Percentiles rank a stretch among this genome's conserved stretches.
Conservation (phyloP, 2,888 invertebrate species). For the Hirtodrosophila alboralis region DNA sequence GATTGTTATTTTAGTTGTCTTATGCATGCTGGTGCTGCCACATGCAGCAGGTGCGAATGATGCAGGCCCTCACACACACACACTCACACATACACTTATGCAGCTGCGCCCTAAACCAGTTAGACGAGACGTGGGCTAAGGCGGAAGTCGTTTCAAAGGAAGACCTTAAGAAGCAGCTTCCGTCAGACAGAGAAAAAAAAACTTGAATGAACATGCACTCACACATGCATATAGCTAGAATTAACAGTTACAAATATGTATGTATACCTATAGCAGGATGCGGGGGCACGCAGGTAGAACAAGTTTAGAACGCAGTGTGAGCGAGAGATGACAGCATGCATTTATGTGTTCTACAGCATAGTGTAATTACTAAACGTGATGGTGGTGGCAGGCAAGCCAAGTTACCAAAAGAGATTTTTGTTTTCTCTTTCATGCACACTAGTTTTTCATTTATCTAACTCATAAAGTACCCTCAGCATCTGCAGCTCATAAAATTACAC, state of each 20-base stretch:
- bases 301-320: conserved; percentile 23
- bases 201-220: conserved; percentile 51
- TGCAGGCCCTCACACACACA: conserved; percentile 12
- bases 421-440: too few species aligned
- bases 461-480: too few species aligned
- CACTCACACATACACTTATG: conserved; percentile 11
- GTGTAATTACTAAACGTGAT: too few species aligned
- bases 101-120: conserved; percentile 66
- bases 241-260: conserved; percentile 41
- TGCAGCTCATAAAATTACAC: too few species aligned
- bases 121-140: conserved; percentile 53
- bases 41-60: conserved; percentile 64
- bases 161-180: conserved; percentile 57
- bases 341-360: too few species aligned
- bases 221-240: conserved; percentile 21
- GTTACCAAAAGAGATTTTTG: too few species aligned
- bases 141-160: conserved; percentile 57
- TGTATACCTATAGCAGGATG: conserved; percentile 18
- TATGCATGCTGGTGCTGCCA: conserved; percentile 21
- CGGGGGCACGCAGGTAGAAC: conserved; percentile 29
- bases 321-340: conserved; percentile 2
- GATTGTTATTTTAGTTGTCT: not conserved
- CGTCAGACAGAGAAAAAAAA: conserved; percentile 38
- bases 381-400: too few species aligned
- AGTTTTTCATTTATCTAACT: too few species aligned